Evolutionary conservation across 2,888 invertebrate genomes (phyloP), one percentile per base, ranked within the genome.

Genomic region (Subacronicta megacephala): DNA sequence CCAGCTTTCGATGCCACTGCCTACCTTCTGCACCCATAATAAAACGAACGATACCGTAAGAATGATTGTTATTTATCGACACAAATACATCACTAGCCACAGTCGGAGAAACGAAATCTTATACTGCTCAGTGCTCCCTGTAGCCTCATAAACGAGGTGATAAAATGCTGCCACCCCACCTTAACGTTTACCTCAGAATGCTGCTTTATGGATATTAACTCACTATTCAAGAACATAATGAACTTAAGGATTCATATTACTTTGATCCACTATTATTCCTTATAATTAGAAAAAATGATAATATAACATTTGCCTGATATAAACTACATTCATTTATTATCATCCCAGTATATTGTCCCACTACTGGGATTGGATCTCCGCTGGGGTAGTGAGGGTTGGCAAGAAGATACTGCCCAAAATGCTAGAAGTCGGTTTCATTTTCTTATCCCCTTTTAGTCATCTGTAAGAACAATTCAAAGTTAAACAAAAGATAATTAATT

Each of bases 61-160:
- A 65, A 58, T 51, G 31, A 65, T 41, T n/a, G 51, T 44, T 20
- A 47, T 62, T 63, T 60, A 77, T 70, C 62, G 75, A 64, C 45
- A 62, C 15, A 31, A 36, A 52, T 43, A 71, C 62, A 43, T 57
- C 61, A 75, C 75, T 68, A 55, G 44, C 41, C 29, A 75, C 42
- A 57, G 44, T 56, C 46, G 50, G 20, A 59, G 58, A 59, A 77
- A 80, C 77, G 71, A 81, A 86, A 83, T 84, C 81, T 81, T 80
- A 78, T 76, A 81, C 81, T 76, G 65, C 80, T 72, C 79, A 82
- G 77, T 75, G 77, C 77, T 78, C 87, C 81, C 86, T 38, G 52
- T 47, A 62, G 82, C 66, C 79, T 80, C 84, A 80, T 89, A 88
- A 89, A 89, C 70, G 77, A 68, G 77, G 84, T 82, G 83, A 87